phyloP scores from a whole-genome alignment of 2,797 vertebrate genomes.

The Remorina albescens region DNA sequence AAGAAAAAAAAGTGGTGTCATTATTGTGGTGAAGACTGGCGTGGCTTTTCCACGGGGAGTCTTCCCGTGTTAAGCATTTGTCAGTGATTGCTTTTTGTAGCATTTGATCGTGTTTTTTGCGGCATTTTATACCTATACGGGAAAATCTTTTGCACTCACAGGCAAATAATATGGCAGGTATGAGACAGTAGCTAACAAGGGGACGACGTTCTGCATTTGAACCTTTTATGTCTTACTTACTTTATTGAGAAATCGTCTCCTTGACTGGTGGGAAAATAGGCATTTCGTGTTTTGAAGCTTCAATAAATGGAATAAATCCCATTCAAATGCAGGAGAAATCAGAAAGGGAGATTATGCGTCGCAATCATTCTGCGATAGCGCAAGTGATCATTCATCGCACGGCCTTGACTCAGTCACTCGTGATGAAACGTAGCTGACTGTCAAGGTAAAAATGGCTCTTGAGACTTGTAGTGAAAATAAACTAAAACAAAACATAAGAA shows the following conservation, averaged over 20 bases:
- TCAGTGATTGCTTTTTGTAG: background rate
- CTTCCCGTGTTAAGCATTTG: background rate
- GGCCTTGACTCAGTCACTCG: background rate
- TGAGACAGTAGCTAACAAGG: background rate
- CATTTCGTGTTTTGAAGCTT: constrained; percentile 5
- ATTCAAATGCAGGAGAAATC: background rate
- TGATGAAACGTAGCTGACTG: constrained; percentile 35
- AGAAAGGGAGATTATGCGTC: background rate
- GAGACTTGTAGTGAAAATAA: constrained; percentile 37
- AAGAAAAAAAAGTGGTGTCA: background rate
- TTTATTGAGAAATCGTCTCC: background rate
- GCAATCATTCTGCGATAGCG: background rate
- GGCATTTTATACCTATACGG: background rate
- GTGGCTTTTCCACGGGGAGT: background rate
- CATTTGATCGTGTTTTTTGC: background rate
- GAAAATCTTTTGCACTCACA: background rate
- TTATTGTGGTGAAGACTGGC: no score
- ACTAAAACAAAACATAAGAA: constrained; percentile 43
- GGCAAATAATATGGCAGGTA: background rate
- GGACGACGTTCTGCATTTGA: background rate
- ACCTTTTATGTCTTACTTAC: background rate
- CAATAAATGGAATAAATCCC: background rate
- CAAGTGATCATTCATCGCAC: constrained; percentile 26
- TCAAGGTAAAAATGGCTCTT: constrained; percentile 27
- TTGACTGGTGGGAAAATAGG: background rate